These are phyloP conservation scores for Trachemys scripta DNA, from an alignment of 2,113 vertebrate genomes.

Conservation along the genomic window DNA sequence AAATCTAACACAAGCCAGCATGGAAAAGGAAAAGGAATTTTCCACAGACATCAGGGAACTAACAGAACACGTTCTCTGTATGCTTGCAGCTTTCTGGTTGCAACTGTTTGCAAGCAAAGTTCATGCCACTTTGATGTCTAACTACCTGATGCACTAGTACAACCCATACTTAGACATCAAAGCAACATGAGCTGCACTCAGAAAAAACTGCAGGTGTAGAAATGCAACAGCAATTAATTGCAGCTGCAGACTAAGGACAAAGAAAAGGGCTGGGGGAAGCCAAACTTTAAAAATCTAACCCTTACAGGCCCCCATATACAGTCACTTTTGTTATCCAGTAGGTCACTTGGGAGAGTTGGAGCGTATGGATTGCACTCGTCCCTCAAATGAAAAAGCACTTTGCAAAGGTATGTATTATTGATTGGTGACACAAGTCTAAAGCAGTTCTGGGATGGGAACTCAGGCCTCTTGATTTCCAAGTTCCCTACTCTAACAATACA, in stretches of 20 bases:
- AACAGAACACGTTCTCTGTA: not conserved
- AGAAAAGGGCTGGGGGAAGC: not conserved
- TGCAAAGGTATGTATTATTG: not conserved
- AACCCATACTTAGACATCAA: not conserved
- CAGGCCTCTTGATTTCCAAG: not conserved
- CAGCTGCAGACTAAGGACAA: not conserved
- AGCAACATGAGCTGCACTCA: slow-evolving; percentile 30
- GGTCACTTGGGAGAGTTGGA: not conserved
- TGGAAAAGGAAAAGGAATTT: not conserved
- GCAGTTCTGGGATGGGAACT: not conserved
- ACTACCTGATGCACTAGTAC: not conserved
- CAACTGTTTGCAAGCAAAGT: not conserved
- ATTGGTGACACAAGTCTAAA: not conserved
- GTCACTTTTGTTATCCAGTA: not conserved
- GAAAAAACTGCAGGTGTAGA: not conserved
- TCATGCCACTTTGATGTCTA: not conserved
- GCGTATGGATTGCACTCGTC: not conserved
- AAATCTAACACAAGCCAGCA: not conserved
- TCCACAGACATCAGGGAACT: not conserved
- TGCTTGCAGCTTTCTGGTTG: not conserved
- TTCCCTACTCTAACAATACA: not conserved
- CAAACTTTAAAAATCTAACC: not conserved
- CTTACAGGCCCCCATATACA: not conserved
- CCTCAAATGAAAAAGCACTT: not conserved
- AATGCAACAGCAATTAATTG: not conserved